Evolutionary conservation across 2,797 vertebrate species (phyloP).

Genomic region (Etheostoma perlongum): DNA sequence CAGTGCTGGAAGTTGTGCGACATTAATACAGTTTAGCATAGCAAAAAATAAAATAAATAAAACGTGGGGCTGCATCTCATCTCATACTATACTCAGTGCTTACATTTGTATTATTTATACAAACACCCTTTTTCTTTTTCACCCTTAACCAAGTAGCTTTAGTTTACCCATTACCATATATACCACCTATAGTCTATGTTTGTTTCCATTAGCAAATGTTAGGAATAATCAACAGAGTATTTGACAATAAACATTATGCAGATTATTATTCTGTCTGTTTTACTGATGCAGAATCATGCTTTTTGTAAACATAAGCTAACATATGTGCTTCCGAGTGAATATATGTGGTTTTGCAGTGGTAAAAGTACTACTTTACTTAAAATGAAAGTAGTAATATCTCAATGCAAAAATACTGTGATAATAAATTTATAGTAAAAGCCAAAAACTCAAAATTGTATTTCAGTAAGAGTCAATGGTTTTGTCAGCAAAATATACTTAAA

Average conservation of each 20-base stretch:
- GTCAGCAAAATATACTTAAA: too few relatives aligned
- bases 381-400: neutral
- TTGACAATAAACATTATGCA: too few relatives aligned
- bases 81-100: neutral
- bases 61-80: conserved; percentile 3
- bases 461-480: too few relatives aligned
- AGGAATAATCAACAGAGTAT: too few relatives aligned
- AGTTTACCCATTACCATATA: neutral
- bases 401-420: neutral
- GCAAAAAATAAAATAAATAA: neutral
- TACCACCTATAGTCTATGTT: too few relatives aligned
- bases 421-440: too few relatives aligned
- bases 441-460: too few relatives aligned
- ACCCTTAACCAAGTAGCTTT: neutral
- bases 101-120: neutral
- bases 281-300: too few relatives aligned
- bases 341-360: neutral
- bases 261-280: too few relatives aligned
- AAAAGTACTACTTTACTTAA: neutral
- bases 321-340: neutral
- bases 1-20: conserved; percentile 6
- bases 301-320: neutral
- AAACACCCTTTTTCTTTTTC: neutral
- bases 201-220: too few relatives aligned
- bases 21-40: conserved; percentile 2